A percentile compares a stretch with the other conserved stretches of the same genome.
Evolutionary conservation across 35 echinoderm and acorn worm genomes (phyloP).

Genomic region (Apostichopus parvimensis): DNA sequence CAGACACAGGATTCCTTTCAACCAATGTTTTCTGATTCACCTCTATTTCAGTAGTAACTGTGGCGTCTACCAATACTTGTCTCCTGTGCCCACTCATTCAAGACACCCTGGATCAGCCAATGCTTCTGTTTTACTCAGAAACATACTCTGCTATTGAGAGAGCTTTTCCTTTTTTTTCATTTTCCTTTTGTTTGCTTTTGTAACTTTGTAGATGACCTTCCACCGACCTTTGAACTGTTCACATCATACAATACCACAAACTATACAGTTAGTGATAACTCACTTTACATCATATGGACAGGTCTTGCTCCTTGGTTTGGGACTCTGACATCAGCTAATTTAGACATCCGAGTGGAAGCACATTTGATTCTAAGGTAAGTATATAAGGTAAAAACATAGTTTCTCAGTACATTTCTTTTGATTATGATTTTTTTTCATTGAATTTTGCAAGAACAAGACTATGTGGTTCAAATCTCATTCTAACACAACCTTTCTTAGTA

Average conservation of each 20-base stretch:
- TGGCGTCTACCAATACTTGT: background rate
- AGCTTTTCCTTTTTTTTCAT: too few species aligned
- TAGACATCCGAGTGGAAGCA: background rate
- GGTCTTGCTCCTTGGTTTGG: slow-evolving; percentile 25
- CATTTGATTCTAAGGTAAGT: background rate
- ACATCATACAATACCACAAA: background rate
- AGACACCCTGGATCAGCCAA: background rate
- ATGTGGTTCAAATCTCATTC: too few species aligned
- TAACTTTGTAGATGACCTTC: background rate
- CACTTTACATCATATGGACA: slow-evolving; percentile 24
- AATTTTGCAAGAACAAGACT: too few species aligned
- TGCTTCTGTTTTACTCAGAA: background rate
- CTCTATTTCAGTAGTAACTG: too few species aligned
- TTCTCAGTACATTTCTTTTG: too few species aligned
- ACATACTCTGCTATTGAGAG: background rate
- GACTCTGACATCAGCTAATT: background rate
- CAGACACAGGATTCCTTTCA: too few species aligned
- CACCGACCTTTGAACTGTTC: background rate
- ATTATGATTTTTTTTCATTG: too few species aligned
- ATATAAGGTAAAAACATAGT: background rate
- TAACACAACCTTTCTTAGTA: too few species aligned
- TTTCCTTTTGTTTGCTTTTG: background rate
- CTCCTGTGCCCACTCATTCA: background rate
- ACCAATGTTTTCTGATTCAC: too few species aligned
- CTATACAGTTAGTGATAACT: background rate